Base-by-base conservation (phyloP, 1,140 invertebrate genomes). In the Drosophila sechellia region DNA sequence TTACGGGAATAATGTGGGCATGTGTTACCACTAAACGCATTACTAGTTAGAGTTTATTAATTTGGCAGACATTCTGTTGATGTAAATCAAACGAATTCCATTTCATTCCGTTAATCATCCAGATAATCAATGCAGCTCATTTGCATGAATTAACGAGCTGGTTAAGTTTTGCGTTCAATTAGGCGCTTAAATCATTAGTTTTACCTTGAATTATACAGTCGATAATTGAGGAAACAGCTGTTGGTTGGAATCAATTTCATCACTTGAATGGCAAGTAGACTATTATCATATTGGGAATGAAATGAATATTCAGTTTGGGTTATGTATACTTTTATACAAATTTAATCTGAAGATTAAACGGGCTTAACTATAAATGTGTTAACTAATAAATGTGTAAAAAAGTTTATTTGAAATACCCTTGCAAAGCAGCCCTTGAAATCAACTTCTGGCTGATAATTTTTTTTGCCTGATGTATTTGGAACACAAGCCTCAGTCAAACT, bases 71-170 rank as follows among this genome's bases (percentile, higher is more conserved):
- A 35, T 25, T 22, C 34, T 27, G 17, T 3, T 43, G 5, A 17
- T 31, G 15, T 22, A 12, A n/a, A 31, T 39, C n/a, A 22, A 39
- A 8, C 6, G 31, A 31, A 31, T 31, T 31, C 27, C 31, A 31
- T 22, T 60, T 68, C 49, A 79, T 73, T 64, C 46, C 53, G 64
- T 81, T 75, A 71, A 75, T 86, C 56, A 74, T 39, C 20, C 39
- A 59, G 64, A 57, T 71, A 74, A 86, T 81, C 70, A 71, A 42
- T 17, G 46, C 25, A 25, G 31, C 10, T 6, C 57, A 81, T 74
- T 86, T 78, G 64, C 81, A 86, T 68, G 50, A 75, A 86, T 86
- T 81, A 39, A 50, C 55, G 13, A 40, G 73, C 25, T 42, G 37
- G 69, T 27, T 40, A 43, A 55, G 50, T 53, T 73, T 57, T 34